A percentile compares a stretch with the other conserved stretches of the same genome.
These are phyloP conservation scores for Schizotus pectinicornis DNA, from an alignment of 2,888 invertebrate species.

Conservation along the genomic window DNA sequence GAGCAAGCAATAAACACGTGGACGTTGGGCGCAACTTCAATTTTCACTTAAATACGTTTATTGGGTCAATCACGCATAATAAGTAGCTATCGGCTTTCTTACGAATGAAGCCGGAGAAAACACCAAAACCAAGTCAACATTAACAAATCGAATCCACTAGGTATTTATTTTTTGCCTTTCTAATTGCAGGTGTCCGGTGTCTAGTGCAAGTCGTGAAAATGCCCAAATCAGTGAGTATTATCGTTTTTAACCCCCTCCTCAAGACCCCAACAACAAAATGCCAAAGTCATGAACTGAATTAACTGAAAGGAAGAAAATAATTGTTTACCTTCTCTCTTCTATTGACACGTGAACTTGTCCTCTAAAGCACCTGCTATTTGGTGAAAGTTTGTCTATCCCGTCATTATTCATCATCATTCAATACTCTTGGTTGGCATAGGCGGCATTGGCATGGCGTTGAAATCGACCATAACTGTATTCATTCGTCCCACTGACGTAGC, in stretches of 20 bases:
- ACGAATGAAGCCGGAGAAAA: no score
- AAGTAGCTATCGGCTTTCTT: no score
- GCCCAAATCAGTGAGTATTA: conserved; percentile 49
- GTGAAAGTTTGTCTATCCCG: neutral
- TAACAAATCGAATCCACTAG: conserved; percentile 9
- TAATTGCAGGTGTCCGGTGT: conserved; percentile 2
- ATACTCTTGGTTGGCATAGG: no score
- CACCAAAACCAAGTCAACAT: no score
- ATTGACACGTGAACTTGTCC: conserved; percentile 20
- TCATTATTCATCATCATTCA: conserved; percentile 5
- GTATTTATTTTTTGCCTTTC: conserved; percentile 45
- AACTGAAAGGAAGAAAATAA: neutral
- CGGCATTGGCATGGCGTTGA: no score
- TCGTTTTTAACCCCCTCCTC: conserved; percentile 2
- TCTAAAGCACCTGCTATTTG: conserved; percentile 4
- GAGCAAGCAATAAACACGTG: no score
- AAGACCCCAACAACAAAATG: conserved; percentile 12
- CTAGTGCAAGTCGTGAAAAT: conserved; percentile 55
- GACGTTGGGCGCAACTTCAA: no score
- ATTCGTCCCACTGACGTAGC: no score
- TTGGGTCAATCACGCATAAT: no score
- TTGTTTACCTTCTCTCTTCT: conserved; percentile 11
- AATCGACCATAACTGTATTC: no score
- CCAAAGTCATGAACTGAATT: conserved; percentile 16
- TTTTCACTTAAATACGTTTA: no score